Evolutionary conservation across 2,797 vertebrate genomes (phyloP).

Genomic region (Parauchenoglanis ngamensis): DNA sequence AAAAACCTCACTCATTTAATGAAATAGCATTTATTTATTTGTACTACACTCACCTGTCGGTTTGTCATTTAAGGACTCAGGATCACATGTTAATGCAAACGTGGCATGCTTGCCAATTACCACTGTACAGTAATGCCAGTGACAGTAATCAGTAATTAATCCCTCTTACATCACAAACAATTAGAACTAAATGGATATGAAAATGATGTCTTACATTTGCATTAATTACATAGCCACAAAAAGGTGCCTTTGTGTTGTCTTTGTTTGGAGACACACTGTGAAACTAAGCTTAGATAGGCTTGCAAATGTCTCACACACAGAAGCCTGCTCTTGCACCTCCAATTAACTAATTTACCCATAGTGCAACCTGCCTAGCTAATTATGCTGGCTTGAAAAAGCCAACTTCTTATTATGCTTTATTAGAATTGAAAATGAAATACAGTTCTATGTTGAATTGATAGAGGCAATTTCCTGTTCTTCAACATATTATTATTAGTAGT

Average conservation of each 20-base stretch:
- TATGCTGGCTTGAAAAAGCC: constrained; percentile 39
- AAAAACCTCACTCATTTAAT: constrained; percentile 9
- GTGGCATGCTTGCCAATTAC: constrained; percentile 42
- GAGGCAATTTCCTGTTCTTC: not conserved
- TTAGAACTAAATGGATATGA: constrained; percentile 72
- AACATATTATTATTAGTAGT: not conserved
- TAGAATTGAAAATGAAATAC: not conserved
- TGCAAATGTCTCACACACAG: constrained; percentile 73
- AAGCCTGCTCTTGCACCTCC: constrained; percentile 68
- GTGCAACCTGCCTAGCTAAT: constrained; percentile 72
- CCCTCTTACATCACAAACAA: constrained; percentile 75
- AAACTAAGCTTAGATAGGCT: constrained; percentile 61
- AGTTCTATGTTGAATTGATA: not conserved
- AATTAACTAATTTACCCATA: constrained; percentile 80
- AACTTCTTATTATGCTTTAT: not conserved
- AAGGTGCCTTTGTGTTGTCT: constrained; percentile 74
- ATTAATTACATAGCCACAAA: constrained; percentile 71
- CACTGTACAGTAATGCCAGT: constrained; percentile 42
- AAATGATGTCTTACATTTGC: constrained; percentile 70
- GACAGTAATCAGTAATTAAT: constrained; percentile 59
- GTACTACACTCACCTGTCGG: constrained; percentile 10
- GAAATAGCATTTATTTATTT: constrained; percentile 20
- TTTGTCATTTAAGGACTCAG: constrained; percentile 32
- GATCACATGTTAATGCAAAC: constrained; percentile 47
- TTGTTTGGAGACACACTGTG: constrained; percentile 69